Base-by-base conservation (phyloP, 1,140 invertebrate species). In the Prorops nasuta region DNA sequence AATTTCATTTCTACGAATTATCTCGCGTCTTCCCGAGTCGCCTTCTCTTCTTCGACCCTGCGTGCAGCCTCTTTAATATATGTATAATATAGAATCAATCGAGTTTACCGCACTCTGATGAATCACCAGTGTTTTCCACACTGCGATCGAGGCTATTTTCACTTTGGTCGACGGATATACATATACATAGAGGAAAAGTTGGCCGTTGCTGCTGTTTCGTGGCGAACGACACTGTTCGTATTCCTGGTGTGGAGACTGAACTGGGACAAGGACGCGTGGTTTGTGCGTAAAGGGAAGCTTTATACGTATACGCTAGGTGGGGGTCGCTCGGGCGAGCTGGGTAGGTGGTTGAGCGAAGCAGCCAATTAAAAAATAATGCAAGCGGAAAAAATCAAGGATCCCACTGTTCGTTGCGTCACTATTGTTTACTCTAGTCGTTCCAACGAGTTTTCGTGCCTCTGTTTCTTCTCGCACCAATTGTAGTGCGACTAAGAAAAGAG, bases 181-280 rank as follows among this genome's bases (percentile, higher is more conserved):
- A 28, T 4, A 28, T n/a, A 10, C 24, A 28, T 32, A 19, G 36
- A 51, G 24, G 24, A 28, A 28, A 28, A 28, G 24, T 28, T 28
- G 24, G 24, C 24, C 24, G 24, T 4, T 28, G 4, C 4, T 10
- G 24, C 10, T 28, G 4, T 4, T 4, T 28, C 24, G 24, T 28
- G 8, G n/a, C n/a, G n/a, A n/a, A n/a, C n/a, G n/a, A n/a, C n/a
- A 50, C 51, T 52, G 37, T 28, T 4, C 10, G 56, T 67, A 62
- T 66, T 66, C 64, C 61, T 63, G 61, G 52, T n/a, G n/a, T 42
- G 32, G 58, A 38, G 18, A 39, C 48, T 44, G 41, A 71, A 60
- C 60, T 66, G 56, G 69, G 67, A 63, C 67, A 71, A 71, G 69
- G 67, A 71, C 69, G 64, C 54, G 48, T 55, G 60, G 64, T 62